Evolutionary conservation across 2,888 invertebrate species (phyloP), one percentile per base, ranked within the genome.

Genomic region (Ormia ochracea): DNA sequence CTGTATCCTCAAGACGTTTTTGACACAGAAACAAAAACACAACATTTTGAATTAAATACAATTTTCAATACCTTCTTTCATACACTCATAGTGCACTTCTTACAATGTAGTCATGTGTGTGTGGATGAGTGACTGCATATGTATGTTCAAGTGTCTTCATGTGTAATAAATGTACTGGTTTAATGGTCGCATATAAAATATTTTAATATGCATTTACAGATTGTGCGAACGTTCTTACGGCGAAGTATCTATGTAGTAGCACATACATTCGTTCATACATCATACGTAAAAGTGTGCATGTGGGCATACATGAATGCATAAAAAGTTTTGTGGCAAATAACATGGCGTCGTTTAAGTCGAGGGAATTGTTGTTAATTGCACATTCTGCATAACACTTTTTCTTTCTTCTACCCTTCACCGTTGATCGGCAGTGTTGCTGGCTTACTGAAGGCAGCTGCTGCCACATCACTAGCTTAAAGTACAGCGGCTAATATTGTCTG

Each of bases 351-450:
- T 66, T 72, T 83, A 85, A 85, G 83, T 85, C 85, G 63, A 73
- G 81, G 75, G 82, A 80, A 82, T 80, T 81, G 83, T 84, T 86
- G 86, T 86, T 86, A 87, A 87, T 86, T 87, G 86, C 86, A 87
- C 85, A 84, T 85, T 86, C 86, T 84, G 86, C 86, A 86, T 84
- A 87, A 85, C 85, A 86, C 86, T 75, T 66, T 61, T 63, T 41
- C 26, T 41, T 36, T 36, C 36, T 31, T 38, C 28, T 23, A 6
- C 28, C 43, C 14, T 5, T 9, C 6, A 19, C 41, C 63, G 58
- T 36, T 33, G 12, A 10, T 23, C 31, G 41, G 19, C 31, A 59
- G 26, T 45, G 52, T 61, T 70, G 58, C 56, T 28, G 43, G 33
- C 41, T 76, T n/a, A n/a, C n/a, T n/a, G 10, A 56, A 23, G 66